Evolutionary conservation across 2,797 vertebrate genomes (phyloP).

Genomic region (Pangasius krempfi): DNA sequence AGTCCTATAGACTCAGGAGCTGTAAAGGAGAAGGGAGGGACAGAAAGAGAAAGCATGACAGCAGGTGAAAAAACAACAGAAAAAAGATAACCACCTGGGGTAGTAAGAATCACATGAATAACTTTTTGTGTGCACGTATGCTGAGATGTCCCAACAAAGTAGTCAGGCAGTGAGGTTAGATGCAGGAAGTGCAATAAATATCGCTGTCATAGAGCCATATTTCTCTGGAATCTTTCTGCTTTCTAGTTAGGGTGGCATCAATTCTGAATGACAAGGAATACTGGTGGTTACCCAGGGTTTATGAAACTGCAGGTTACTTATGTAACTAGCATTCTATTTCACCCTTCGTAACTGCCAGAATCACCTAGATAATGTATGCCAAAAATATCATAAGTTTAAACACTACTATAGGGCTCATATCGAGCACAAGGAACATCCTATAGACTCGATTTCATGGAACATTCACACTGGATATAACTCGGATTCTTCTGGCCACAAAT

Average conservation of each 20-base stretch:
- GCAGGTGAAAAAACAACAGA: slow-evolving; percentile 41
- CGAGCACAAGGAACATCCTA: no score
- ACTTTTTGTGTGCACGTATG: neutral
- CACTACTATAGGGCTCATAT: neutral
- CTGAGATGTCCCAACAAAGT: neutral
- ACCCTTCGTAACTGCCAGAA: neutral
- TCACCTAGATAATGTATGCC: neutral
- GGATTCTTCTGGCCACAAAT: neutral
- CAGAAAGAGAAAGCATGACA: slow-evolving; percentile 30
- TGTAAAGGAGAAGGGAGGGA: slow-evolving; percentile 15
- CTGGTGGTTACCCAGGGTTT: neutral
- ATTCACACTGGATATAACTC: neutral
- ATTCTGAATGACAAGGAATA: neutral
- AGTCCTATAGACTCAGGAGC: neutral
- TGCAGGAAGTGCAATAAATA: neutral
- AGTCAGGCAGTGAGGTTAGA: neutral
- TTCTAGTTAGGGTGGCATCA: neutral
- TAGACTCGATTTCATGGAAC: neutral
- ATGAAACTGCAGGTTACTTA: neutral
- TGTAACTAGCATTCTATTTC: neutral
- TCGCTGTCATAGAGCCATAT: neutral
- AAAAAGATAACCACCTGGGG: neutral
- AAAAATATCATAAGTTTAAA: neutral
- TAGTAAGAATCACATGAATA: neutral
- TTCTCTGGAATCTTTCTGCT: neutral